These are phyloP conservation scores for Nematolebias whitei DNA, from an alignment of 2,113 vertebrate species.

Conservation along the genomic window DNA sequence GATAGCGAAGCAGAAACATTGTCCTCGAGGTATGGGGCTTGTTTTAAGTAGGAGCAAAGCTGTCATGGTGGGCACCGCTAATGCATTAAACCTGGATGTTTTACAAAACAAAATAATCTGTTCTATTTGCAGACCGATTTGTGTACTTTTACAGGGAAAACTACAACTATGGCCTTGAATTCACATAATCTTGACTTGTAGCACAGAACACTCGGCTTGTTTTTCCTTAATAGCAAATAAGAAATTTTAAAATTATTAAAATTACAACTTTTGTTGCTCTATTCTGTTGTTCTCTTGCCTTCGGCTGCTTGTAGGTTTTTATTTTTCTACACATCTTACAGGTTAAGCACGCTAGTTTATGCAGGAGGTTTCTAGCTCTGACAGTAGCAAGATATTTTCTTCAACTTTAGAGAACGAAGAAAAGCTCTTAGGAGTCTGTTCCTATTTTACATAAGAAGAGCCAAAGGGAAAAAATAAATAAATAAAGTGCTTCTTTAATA, in stretches of 20 bases:
- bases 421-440: background rate
- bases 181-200: background rate
- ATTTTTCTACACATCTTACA: too few species aligned
- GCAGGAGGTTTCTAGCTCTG: background rate
- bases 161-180: background rate
- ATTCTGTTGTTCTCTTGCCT: too few species aligned
- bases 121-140: slow-evolving; percentile 4
- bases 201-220: background rate
- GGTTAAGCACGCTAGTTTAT: background rate
- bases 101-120: background rate
- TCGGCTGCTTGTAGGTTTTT: too few species aligned
- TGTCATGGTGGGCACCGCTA: slow-evolving; percentile 7
- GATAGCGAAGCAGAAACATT: slow-evolving; percentile 24
- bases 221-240: background rate
- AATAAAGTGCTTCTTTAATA: background rate
- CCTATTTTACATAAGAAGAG: background rate
- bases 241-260: too few species aligned
- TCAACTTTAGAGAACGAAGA: background rate
- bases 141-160: background rate
- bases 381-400: background rate
- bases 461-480: background rate
- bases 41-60: slow-evolving; percentile 1
- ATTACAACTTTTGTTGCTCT: too few species aligned
- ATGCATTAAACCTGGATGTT: slow-evolving; percentile 20
- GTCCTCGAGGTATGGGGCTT: background rate